Evolutionary conservation across 2,797 vertebrate genomes (phyloP).

Genomic region (Molossus alvarezi): DNA sequence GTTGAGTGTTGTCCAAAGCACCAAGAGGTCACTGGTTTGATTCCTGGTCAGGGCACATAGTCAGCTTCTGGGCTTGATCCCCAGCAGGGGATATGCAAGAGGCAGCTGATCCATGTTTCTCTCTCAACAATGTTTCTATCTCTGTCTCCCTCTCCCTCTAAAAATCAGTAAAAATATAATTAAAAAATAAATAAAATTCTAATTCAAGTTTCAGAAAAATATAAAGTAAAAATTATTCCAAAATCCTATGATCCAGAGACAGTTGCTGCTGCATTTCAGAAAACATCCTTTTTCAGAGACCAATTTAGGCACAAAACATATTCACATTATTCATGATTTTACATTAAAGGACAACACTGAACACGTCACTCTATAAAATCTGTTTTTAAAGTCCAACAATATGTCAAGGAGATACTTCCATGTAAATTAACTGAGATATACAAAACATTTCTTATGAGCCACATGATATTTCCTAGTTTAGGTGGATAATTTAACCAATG

Average conservation of each 20-base stretch:
- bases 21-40: no score
- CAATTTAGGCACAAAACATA: not conserved
- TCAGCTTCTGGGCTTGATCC: no score
- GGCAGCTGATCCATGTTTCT: no score
- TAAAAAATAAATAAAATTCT: not conserved
- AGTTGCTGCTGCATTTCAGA: not conserved
- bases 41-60: no score
- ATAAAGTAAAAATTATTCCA: slow-evolving; percentile 55
- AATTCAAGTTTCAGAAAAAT: slow-evolving; percentile 67
- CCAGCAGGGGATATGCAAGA: no score
- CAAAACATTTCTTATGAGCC: not conserved
- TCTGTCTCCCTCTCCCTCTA: no score
- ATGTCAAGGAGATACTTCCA: not conserved
- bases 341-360: slow-evolving; percentile 1
- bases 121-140: no score
- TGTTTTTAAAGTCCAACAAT: slow-evolving; percentile 35
- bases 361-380: not conserved
- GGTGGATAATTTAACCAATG: slow-evolving; percentile 34
- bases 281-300: slow-evolving; percentile 1
- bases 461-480: not conserved
- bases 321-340: not conserved
- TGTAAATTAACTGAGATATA: not conserved
- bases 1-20: no score
- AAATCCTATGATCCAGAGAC: not conserved
- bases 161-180: no score